A percentile compares a stretch with the other conserved stretches of the same genome.
Evolutionary conservation across 2,797 vertebrate species (phyloP).

Genomic region (Aldrovandia affinis): DNA sequence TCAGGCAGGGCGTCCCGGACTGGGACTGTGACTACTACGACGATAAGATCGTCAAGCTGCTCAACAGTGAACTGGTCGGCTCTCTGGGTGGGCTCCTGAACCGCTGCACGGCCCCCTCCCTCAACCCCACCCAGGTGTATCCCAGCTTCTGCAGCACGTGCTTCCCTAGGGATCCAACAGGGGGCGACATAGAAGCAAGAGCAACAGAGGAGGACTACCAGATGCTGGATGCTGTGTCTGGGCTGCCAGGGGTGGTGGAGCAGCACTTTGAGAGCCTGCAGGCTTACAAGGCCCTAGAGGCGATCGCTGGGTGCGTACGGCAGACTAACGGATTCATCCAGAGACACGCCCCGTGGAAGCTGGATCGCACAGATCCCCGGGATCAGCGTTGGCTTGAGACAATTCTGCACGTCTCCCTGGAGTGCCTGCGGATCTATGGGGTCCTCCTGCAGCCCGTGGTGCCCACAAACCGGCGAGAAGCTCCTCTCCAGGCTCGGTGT

Average conservation of each 20-base stretch:
- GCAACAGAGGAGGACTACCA: conserved; percentile 76
- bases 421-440: conserved; percentile 88
- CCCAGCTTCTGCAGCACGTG: conserved; percentile 74
- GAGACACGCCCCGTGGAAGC: conserved; percentile 89
- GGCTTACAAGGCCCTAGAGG: conserved; percentile 89
- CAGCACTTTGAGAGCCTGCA: conserved; percentile 77
- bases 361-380: conserved; percentile 58
- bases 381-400: conserved; percentile 85
- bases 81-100: conserved; percentile 87
- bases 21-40: conserved; percentile 89
- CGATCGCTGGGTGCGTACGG: conserved; percentile 79
- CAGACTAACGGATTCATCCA: conserved; percentile 90
- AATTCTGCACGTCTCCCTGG: conserved; percentile 83
- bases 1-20: conserved; percentile 90
- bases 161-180: conserved; percentile 64
- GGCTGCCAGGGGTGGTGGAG: conserved; percentile 76
- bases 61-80: conserved; percentile 88
- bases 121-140: conserved; percentile 85
- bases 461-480: conserved; percentile 76
- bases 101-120: conserved; percentile 81
- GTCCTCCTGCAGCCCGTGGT: conserved; percentile 87
- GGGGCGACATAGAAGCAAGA: conserved; percentile 40
- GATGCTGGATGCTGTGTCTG: conserved; percentile 73
- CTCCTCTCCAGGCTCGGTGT: conserved; percentile 85
- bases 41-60: conserved; percentile 81